phyloP scores from a whole-genome alignment of 2,888 invertebrate genomes.

The Rhingia campestris region DNA sequence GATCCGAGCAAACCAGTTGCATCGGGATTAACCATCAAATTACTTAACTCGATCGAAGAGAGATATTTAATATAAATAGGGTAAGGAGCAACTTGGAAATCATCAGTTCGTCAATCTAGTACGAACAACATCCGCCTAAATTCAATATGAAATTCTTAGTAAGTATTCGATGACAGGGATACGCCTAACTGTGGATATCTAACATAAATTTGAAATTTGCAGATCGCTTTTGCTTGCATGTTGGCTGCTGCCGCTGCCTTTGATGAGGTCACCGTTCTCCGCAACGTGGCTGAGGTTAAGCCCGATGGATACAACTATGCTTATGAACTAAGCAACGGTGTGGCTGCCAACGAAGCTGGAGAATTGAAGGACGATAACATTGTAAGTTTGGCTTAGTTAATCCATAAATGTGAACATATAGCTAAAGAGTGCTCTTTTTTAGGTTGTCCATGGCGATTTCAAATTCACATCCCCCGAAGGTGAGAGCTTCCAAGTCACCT shows the following conservation, averaged over 20 bases:
- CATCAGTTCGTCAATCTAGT: no score
- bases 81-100: no score
- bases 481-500: constrained; percentile 84
- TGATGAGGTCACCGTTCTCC: neutral
- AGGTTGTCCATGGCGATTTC: neutral
- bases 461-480: constrained; percentile 86
- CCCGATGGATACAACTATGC: neutral
- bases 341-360: neutral
- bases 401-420: neutral
- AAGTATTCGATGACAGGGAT: no score
- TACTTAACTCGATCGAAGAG: no score
- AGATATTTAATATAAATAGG: no score
- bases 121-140: no score
- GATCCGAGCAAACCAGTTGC: no score
- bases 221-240: constrained; percentile 1
- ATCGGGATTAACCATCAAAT: no score
- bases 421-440: neutral
- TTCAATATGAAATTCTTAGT: no score
- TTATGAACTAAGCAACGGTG: neutral
- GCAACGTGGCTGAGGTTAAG: neutral
- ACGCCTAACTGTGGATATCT: no score
- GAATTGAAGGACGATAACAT: neutral
- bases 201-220: neutral
- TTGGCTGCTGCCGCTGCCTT: neutral
- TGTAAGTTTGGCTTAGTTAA: neutral